Evolutionary conservation across 2,113 vertebrate genomes (phyloP).

Genomic region (Chloropsis hardwickii): DNA sequence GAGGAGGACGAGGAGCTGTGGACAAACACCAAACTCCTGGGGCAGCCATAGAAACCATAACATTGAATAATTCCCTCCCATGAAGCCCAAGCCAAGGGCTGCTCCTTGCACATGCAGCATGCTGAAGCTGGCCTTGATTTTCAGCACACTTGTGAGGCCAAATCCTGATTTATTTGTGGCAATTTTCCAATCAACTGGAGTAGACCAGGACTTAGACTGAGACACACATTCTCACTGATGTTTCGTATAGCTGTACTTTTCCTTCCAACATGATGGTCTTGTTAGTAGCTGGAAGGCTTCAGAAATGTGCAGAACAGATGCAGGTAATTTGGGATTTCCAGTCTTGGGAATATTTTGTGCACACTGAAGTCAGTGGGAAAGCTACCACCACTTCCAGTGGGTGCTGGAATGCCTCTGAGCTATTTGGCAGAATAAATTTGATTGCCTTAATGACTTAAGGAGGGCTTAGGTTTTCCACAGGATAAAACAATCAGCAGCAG

Average conservation of each 20-base stretch:
- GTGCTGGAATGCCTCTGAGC: not conserved
- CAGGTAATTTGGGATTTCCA: not conserved
- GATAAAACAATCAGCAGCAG: not conserved
- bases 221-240: not conserved
- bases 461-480: not conserved
- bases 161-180: not conserved
- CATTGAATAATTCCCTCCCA: not conserved
- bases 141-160: not conserved
- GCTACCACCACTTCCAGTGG: not conserved
- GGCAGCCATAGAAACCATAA: not conserved
- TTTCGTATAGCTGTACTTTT: not conserved
- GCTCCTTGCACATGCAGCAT: not conserved
- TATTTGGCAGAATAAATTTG: not conserved
- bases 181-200: not conserved
- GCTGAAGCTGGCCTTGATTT: not conserved
- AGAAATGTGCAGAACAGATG: constrained; percentile 25
- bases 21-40: not conserved
- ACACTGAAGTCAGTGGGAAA: not conserved
- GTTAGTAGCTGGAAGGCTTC: constrained; percentile 33
- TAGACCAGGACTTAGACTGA: not conserved
- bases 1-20: not conserved
- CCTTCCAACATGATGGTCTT: not conserved
- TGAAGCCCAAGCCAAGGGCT: not conserved
- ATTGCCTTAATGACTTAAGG: not conserved
- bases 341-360: not conserved